These are phyloP conservation scores for Piaya cayana DNA, from an alignment of 2,113 vertebrate species.

Conservation along the genomic window DNA sequence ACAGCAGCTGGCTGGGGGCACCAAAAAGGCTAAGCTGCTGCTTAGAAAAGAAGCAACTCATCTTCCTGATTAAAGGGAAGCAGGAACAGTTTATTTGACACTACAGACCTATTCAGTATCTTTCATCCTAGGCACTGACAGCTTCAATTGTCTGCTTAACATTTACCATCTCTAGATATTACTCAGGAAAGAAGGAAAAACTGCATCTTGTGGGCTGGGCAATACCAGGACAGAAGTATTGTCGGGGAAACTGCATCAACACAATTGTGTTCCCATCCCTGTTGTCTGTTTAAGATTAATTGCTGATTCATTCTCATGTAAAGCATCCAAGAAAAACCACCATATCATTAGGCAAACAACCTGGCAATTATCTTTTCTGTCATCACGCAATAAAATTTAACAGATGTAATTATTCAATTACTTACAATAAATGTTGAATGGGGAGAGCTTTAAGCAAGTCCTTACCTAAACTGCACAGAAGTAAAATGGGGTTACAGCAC, in stretches of 20 bases:
- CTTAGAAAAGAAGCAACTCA: not conserved
- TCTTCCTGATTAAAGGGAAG: not conserved
- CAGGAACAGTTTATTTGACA: not conserved
- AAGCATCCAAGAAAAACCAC: not conserved
- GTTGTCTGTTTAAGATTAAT: not conserved
- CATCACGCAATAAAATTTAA: not conserved
- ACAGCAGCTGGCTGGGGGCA: not conserved
- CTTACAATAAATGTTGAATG: not conserved
- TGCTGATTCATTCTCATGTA: not conserved
- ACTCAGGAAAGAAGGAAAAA: not conserved
- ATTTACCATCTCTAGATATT: conserved; percentile 6
- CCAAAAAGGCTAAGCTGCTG: not conserved
- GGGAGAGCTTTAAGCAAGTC: not conserved
- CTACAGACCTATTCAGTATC: not conserved
- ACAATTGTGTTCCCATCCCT: not conserved
- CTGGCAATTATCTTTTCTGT: not conserved
- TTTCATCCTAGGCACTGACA: not conserved
- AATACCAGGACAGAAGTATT: conserved; percentile 1
- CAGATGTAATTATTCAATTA: not conserved
- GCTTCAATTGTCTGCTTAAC: not conserved
- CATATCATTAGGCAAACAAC: not conserved
- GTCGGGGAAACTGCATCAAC: not conserved
- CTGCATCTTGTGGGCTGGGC: not conserved
- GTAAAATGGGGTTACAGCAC: not conserved
- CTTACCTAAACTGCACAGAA: not conserved